Conservation (phyloP, 2,797 vertebrate species). For the Thripadectes ignobilis region DNA sequence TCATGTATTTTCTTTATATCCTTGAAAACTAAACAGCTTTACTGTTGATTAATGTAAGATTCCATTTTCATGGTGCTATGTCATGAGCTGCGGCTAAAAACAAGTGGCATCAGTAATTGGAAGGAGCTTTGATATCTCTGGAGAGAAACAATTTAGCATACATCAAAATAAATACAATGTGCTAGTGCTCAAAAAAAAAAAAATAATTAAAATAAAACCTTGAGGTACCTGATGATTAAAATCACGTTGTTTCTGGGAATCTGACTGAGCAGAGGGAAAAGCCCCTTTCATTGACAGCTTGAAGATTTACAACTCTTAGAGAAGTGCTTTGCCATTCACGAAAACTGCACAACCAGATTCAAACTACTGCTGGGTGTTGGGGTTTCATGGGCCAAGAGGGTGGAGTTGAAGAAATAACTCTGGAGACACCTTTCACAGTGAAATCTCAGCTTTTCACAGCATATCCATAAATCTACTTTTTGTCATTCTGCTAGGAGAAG, state of each 20-base stretch:
- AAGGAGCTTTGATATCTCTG: not conserved
- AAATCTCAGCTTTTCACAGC: not conserved
- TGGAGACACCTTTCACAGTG: not conserved
- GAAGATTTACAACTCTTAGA: not conserved
- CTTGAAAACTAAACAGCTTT: not conserved
- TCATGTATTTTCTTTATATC: not conserved
- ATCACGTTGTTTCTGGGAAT: not conserved
- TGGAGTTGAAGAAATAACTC: not conserved
- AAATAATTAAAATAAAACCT: not conserved
- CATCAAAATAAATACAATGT: not conserved
- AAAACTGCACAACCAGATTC: not conserved
- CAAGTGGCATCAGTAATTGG: not conserved
- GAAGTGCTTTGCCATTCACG: not conserved
- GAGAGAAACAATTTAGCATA: not conserved
- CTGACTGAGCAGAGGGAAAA: not conserved
- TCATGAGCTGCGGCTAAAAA: not conserved
- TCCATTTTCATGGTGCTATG: not conserved
- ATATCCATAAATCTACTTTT: not conserved
- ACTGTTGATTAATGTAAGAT: not conserved
- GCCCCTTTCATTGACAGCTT: not conserved
- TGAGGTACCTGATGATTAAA: not conserved
- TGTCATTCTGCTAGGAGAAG: not conserved
- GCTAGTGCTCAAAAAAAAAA: not conserved
- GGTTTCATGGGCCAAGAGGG: not conserved
- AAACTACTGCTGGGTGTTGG: not conserved